Base-by-base conservation (phyloP, 2,888 invertebrate genomes). In the Sinelater perroti region DNA sequence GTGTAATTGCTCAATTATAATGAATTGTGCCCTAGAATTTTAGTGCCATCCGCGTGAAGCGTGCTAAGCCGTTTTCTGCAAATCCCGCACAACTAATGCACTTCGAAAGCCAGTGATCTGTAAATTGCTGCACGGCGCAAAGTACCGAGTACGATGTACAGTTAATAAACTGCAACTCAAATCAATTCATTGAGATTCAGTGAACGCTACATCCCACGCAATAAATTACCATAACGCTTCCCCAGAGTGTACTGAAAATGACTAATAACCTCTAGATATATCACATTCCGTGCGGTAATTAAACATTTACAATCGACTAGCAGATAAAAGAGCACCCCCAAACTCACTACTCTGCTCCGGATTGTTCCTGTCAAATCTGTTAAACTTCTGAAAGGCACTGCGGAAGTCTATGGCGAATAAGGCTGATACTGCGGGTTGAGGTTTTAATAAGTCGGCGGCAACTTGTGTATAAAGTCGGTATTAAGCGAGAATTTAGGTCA, bases 151-250 rank as follows among this genome's bases (percentile, higher is more conserved):
- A 11, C 38, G 20, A 50, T 50, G 38, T 40, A 50, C 50, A 30
- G 17, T 50, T 50, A 50, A 50, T 50, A 50, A 50, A 36, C 30
- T 50, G 24, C 50, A 30, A n/a, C 50, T 26, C 26, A 35, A 28
- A 28, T 36, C 38, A 10, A 38, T 50, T 50, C 50, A 50, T 50
- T 50, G 40, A 36, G 20, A 50, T 50, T 50, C 40, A 38, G 50
- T 50, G 38, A 50, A 50, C 40, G 38, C 50, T 26, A 38, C 38
- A 50, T 30, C 13, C 11, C 40, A 26, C 17, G 13, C 28, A 40
- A 30, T 50, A 40, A 40, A 40, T 50, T 30, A 50, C 18, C 20
- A 40, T 40, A 40, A 50, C 28, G 50, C 13, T 38, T 38, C 50
- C 50, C 50, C 20, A 13, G 36, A 20, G 28, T 20, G 40, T 14